Evolutionary conservation across 2,888 invertebrate species (phyloP).

Genomic region (Acronicta psi): DNA sequence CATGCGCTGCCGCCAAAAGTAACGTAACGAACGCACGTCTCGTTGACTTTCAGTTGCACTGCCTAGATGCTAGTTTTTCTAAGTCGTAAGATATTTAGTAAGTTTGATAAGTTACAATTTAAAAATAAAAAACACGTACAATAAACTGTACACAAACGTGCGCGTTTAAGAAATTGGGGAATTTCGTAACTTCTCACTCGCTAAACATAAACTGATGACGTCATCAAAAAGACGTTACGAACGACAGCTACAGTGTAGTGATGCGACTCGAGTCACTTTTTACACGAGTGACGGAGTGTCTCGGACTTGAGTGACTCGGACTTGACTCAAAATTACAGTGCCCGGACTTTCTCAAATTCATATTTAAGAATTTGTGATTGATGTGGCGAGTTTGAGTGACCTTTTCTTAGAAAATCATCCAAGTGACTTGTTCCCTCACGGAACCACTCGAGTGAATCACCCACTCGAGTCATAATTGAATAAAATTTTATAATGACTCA

Average conservation of each 20-base stretch:
- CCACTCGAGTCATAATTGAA: too few species aligned
- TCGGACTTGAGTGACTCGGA: too few species aligned
- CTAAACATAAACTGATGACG: conserved; percentile 87
- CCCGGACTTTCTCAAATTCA: too few species aligned
- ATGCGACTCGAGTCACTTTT: conserved; percentile 19
- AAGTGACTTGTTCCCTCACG: too few species aligned
- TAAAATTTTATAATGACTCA: too few species aligned
- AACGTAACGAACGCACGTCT: conserved; percentile 68
- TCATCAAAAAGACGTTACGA: conserved; percentile 73
- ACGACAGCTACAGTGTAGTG: conserved; percentile 2
- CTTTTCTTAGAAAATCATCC: too few species aligned
- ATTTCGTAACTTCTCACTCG: conserved; percentile 77
- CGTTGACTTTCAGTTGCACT: conserved; percentile 58
- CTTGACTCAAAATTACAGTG: too few species aligned
- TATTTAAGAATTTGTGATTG: too few species aligned
- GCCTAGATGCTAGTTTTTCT: conserved; percentile 19
- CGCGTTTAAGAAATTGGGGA: conserved; percentile 66
- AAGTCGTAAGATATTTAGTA: conserved; percentile 15
- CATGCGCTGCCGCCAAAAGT: conserved; percentile 86
- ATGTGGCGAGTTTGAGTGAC: too few species aligned
- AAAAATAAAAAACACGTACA: conserved; percentile 56
- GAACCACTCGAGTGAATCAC: too few species aligned
- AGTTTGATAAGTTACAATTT: conserved; percentile 22
- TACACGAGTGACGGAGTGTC: too few species aligned
- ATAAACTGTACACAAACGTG: conserved; percentile 63